These are phyloP conservation scores for Nowickia ferox DNA, from an alignment of 2,888 invertebrate species.

Conservation along the genomic window DNA sequence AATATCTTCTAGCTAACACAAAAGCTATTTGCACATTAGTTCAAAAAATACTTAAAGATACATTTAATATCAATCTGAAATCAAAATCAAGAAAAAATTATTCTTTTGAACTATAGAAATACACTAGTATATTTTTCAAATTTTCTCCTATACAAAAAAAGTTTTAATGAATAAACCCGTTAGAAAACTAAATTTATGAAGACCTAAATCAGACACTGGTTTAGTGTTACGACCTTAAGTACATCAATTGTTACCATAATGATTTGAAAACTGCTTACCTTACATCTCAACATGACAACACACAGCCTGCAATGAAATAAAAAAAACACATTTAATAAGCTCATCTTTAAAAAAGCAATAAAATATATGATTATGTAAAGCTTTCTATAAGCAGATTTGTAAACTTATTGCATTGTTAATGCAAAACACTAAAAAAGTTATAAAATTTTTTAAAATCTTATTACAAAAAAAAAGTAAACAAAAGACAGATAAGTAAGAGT, in stretches of 20 bases:
- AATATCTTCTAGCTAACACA: too few relatives aligned
- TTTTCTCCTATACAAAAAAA: not conserved
- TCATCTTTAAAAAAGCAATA: not conserved
- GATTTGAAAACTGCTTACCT: not conserved
- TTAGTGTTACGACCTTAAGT: not conserved
- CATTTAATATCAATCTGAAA: too few relatives aligned
- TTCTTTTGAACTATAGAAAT: too few relatives aligned
- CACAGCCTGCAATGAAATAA: not conserved
- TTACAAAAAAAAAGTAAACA: not conserved
- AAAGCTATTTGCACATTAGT: too few relatives aligned
- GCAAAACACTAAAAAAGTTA: not conserved
- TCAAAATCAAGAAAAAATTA: too few relatives aligned
- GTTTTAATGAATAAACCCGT: not conserved
- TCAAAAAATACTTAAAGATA: too few relatives aligned
- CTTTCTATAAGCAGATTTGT: not conserved
- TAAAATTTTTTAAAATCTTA: not conserved
- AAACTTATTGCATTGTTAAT: conserved; percentile 16
- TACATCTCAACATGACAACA: not conserved
- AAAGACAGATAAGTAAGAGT: conserved; percentile 15
- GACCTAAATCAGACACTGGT: not conserved
- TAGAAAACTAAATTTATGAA: not conserved
- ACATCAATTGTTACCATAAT: not conserved
- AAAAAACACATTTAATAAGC: not conserved
- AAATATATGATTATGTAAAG: not conserved
- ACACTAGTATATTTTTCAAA: too few relatives aligned